Conservation (phyloP, 2,888 invertebrate genomes). For the Spodoptera exigua region DNA sequence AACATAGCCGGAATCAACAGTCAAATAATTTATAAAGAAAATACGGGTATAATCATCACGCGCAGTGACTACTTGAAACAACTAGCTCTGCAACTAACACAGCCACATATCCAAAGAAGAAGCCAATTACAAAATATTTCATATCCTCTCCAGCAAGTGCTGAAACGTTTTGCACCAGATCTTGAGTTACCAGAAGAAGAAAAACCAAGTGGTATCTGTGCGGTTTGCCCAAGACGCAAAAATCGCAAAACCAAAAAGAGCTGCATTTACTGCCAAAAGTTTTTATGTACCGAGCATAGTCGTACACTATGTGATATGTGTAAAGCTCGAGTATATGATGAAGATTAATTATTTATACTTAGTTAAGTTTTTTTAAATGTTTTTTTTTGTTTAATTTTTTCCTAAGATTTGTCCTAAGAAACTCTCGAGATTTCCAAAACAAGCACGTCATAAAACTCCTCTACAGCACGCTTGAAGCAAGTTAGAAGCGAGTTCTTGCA, state of each 20-base stretch:
- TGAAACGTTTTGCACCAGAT: too few relatives aligned
- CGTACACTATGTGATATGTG: slow-evolving; percentile 19
- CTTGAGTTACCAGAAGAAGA: too few relatives aligned
- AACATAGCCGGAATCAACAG: background rate
- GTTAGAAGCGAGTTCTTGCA: slow-evolving; percentile 3
- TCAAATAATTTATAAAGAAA: background rate
- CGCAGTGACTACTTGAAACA: too few relatives aligned
- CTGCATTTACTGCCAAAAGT: slow-evolving; percentile 38
- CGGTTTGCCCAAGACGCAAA: slow-evolving; percentile 45
- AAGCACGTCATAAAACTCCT: background rate
- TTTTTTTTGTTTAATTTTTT: too few relatives aligned
- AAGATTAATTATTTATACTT: slow-evolving; percentile 3
- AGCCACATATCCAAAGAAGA: too few relatives aligned
- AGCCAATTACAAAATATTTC: too few relatives aligned
- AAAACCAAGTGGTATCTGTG: slow-evolving; percentile 36
- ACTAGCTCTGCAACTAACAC: too few relatives aligned
- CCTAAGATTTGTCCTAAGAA: slow-evolving; percentile 6
- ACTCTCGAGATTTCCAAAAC: background rate
- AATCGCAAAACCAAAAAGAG: slow-evolving; percentile 48
- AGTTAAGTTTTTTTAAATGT: slow-evolving; percentile 7
- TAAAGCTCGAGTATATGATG: slow-evolving; percentile 1
- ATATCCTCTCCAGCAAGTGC: too few relatives aligned
- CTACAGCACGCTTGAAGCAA: background rate
- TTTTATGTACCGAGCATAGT: slow-evolving; percentile 32
- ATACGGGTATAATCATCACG: too few relatives aligned